These are phyloP conservation scores for Australoheros scitulus DNA, from an alignment of 2,113 vertebrate genomes.

Conservation along the genomic window DNA sequence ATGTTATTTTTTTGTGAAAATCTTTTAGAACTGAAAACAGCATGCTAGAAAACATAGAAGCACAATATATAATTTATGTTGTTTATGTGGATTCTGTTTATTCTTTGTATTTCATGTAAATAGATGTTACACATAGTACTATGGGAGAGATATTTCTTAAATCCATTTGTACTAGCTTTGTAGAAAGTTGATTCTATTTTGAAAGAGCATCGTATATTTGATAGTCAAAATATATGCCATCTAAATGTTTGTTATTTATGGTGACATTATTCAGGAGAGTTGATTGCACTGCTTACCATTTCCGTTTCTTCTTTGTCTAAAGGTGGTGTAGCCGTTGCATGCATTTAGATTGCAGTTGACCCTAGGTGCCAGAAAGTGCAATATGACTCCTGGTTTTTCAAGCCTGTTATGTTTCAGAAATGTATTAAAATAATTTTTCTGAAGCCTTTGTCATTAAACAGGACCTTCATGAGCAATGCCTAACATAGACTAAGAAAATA, in stretches of 20 bases:
- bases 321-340: constrained; percentile 55
- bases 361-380: constrained; percentile 19
- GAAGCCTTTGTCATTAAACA: constrained; percentile 24
- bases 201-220: constrained; percentile 77
- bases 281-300: constrained; percentile 6
- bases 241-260: constrained; percentile 74
- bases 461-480: constrained; percentile 15
- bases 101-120: constrained; percentile 71
- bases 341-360: constrained; percentile 47
- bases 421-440: constrained; percentile 3
- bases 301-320: constrained; percentile 36
- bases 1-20: constrained; percentile 48
- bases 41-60: constrained; percentile 67
- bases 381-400: constrained; percentile 21
- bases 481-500: neutral
- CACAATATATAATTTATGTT: constrained; percentile 61
- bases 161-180: constrained; percentile 79
- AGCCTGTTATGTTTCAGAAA: constrained; percentile 8
- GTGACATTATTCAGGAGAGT: constrained; percentile 35
- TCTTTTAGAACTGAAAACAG: constrained; percentile 43
- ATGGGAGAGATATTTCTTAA: constrained; percentile 65
- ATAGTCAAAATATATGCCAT: constrained; percentile 63
- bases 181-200: constrained; percentile 80
- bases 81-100: constrained; percentile 34
- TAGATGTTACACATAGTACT: constrained; percentile 65